A percentile compares a stretch with the other conserved stretches of the same genome.
Evolutionary conservation across 2,888 invertebrate genomes (phyloP).

Genomic region (Eristalinus sepulchralis): DNA sequence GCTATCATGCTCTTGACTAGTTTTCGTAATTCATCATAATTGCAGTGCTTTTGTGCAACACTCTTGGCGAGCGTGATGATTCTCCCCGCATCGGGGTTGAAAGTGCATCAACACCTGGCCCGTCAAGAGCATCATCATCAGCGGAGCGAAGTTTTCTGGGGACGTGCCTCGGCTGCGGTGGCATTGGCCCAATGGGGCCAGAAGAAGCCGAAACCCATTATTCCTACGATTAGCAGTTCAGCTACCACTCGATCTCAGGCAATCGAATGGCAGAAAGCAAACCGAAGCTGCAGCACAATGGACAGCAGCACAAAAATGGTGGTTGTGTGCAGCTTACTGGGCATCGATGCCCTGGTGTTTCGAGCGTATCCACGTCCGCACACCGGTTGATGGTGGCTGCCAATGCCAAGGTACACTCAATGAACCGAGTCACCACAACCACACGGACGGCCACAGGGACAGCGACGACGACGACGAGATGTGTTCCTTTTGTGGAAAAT

Average conservation of each 20-base stretch:
- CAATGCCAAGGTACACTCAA: conserved; percentile 44
- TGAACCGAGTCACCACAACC: conserved; percentile 38
- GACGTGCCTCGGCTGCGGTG: conserved; percentile 51
- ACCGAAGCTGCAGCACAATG: neutral
- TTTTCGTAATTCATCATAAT: conserved; percentile 71
- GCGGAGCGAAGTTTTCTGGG: conserved; percentile 1
- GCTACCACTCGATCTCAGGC: conserved; percentile 59
- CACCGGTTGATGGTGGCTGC: conserved; percentile 31
- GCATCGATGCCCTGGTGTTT: conserved; percentile 25
- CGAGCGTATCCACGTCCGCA: conserved; percentile 54
- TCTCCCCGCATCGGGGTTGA: conserved; percentile 57
- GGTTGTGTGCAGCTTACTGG: conserved; percentile 23
- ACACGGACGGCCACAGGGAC: conserved; percentile 61
- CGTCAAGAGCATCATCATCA: conserved; percentile 61
- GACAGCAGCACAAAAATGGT: conserved; percentile 26
- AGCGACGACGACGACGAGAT: conserved; percentile 69
- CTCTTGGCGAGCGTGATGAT: conserved; percentile 62
- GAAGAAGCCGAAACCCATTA: conserved; percentile 70
- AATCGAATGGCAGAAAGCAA: conserved; percentile 40
- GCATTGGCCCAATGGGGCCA: conserved; percentile 32
- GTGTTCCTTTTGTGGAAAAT: conserved; percentile 72
- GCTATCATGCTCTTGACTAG: neutral
- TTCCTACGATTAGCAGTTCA: conserved; percentile 68
- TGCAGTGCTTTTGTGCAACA: conserved; percentile 64
- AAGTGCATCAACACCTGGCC: conserved; percentile 71